Base-by-base conservation (phyloP, 2,113 vertebrate species). In the Pachypanchax playfairii region DNA sequence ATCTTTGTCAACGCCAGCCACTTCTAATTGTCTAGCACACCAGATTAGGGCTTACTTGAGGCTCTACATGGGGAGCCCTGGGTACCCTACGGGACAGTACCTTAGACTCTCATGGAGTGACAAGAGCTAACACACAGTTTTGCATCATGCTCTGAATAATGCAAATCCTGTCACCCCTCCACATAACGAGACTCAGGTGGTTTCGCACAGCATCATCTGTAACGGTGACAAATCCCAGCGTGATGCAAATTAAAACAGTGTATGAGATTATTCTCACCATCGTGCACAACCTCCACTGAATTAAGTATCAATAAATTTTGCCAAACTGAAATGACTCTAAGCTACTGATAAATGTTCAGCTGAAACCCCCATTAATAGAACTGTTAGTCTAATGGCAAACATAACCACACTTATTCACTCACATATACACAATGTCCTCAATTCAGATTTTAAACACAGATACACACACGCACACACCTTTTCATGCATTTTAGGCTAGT, bases 131-230 rank as follows among this genome's bases (percentile, higher is more conserved):
- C 73, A 65, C 65, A 88, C 74, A 85, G 65, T 84, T 81, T 80
- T 79, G 76, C 76, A 55, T 74, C 52, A 28, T 4, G 68, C 63
- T 67, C 68, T 88, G 87, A 87, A 90, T 85, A 89, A 90, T 89
- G 84, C 76, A 90, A 86, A 89, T 90, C 76, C 52, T 77, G 75
- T 85, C 80, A 84, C 69, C 67, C 64, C 74, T 81, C 86, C 38
- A 77, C 80, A 85, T 91, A 91, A 92, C 89, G 89, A 92, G 88
- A 80, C 88, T 85, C 89, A 73, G 70, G 86, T 77, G 87, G 83
- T 56, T 85, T 84, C 85, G 73, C 68, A 74, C 60, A 59, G 79
- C 70, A 79, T 86, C 87, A 82, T 84, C 80, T 84, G 79, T 78
- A 85, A 84, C 78, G 39, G 74, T 87, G 78, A 85, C 80, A 85